phyloP scores from a whole-genome alignment of 2,888 invertebrate genomes.

The Thelaira solivaga region DNA sequence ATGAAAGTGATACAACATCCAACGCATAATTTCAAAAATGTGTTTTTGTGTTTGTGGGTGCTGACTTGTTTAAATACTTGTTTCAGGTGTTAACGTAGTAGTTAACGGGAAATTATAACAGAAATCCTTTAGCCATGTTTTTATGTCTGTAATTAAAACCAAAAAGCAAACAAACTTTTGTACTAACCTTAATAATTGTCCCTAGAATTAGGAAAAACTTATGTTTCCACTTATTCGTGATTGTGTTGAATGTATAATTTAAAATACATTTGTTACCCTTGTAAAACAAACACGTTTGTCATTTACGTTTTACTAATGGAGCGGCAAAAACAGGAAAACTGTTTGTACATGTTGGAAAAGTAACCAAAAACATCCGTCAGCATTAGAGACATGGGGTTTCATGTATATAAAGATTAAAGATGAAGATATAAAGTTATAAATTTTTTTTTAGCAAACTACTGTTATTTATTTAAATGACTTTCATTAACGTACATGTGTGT shows the following conservation, averaged over 20 bases:
- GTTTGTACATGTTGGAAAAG: neutral
- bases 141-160: constrained; percentile 26
- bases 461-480: no score
- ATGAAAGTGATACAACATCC: no score
- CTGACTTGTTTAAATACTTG: constrained; percentile 6
- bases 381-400: neutral
- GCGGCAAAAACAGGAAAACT: neutral
- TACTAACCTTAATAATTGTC: neutral
- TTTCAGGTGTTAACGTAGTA: neutral
- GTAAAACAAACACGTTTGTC: constrained; percentile 30
- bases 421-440: no score
- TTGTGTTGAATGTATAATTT: neutral
- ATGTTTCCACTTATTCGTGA: neutral
- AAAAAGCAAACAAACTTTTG: constrained; percentile 5
- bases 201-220: neutral
- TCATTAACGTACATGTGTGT: no score
- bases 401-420: no score
- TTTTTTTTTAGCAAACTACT: no score
- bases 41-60: neutral
- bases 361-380: constrained; percentile 7
- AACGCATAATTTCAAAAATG: no score
- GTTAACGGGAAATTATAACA: neutral
- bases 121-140: constrained; percentile 6
- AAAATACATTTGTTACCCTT: constrained; percentile 4
- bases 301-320: constrained; percentile 25